Evolutionary conservation across 2,797 vertebrate genomes (phyloP).

Genomic region (Gila robusta): DNA sequence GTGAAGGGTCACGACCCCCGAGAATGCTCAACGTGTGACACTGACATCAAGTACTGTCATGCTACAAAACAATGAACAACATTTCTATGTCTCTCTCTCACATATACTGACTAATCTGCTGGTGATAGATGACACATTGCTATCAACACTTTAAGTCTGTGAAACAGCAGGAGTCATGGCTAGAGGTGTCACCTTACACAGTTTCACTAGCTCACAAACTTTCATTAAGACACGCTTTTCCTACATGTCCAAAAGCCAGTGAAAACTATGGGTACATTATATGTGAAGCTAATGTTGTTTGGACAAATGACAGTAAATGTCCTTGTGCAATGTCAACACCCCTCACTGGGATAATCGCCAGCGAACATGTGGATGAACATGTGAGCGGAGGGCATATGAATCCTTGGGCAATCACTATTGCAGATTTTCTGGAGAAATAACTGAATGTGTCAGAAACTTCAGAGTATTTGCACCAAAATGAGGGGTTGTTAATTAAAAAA

Average conservation of each 20-base stretch:
- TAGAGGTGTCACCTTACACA: slow-evolving; percentile 22
- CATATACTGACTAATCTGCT: slow-evolving; percentile 23
- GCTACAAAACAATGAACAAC: slow-evolving; percentile 35
- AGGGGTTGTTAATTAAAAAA: neutral
- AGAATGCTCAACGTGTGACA: slow-evolving; percentile 33
- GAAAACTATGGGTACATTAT: slow-evolving; percentile 12
- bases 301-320: slow-evolving; percentile 26
- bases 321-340: slow-evolving; percentile 44
- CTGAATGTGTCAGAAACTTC: neutral
- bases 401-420: neutral
- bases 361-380: slow-evolving; percentile 13
- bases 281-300: slow-evolving; percentile 12
- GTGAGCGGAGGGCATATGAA: slow-evolving; percentile 30
- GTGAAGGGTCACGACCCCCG: slow-evolving; percentile 10
- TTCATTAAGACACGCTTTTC: slow-evolving; percentile 24
- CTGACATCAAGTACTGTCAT: slow-evolving; percentile 16
- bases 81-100: slow-evolving; percentile 25
- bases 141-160: slow-evolving; percentile 21
- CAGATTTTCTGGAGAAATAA: slow-evolving; percentile 9
- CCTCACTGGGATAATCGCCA: slow-evolving; percentile 26
- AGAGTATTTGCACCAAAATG: neutral
- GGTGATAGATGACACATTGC: slow-evolving; percentile 39
- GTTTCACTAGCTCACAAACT: slow-evolving; percentile 29
- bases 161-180: slow-evolving; percentile 16
- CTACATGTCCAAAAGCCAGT: neutral